Conservation (phyloP, 2,888 invertebrate genomes). For the Drosophila prostipennis region DNA sequence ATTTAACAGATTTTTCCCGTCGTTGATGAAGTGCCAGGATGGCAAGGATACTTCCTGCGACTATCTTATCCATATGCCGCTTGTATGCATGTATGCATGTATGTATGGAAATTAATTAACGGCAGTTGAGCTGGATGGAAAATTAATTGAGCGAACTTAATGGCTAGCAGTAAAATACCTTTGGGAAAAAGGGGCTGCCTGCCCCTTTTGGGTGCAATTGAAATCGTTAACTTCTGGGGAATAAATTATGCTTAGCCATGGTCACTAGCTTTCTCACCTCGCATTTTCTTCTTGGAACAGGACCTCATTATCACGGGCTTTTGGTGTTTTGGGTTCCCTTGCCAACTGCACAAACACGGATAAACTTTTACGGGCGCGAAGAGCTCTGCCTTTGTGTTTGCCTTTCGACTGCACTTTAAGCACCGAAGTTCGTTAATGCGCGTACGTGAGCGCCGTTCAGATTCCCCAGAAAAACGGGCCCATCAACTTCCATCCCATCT, state of each 20-base stretch:
- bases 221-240: slow-evolving; percentile 13
- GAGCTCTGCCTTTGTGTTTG: slow-evolving; percentile 48
- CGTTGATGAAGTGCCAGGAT: slow-evolving; percentile 35
- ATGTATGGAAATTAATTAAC: slow-evolving; percentile 69
- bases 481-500: slow-evolving; percentile 28
- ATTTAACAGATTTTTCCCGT: slow-evolving; percentile 66
- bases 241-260: slow-evolving; percentile 39
- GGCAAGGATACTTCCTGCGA: slow-evolving; percentile 10
- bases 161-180: slow-evolving; percentile 46
- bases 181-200: neutral
- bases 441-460: slow-evolving; percentile 68
- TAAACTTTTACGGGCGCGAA: slow-evolving; percentile 42
- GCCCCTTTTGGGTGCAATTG: neutral
- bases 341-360: slow-evolving; percentile 61
- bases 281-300: neutral
- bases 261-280: slow-evolving; percentile 9
- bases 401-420: slow-evolving; percentile 71
- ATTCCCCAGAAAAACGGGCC: slow-evolving; percentile 32
- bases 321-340: slow-evolving; percentile 5
- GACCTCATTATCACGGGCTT: slow-evolving; percentile 40
- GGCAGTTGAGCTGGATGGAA: slow-evolving; percentile 47
- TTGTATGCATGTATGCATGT: slow-evolving; percentile 27
- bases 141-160: slow-evolving; percentile 57
- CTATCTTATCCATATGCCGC: slow-evolving; percentile 13
- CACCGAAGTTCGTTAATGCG: slow-evolving; percentile 73